Conservation (phyloP, 2,113 vertebrate species). For the Ctenodactylus gundi region DNA sequence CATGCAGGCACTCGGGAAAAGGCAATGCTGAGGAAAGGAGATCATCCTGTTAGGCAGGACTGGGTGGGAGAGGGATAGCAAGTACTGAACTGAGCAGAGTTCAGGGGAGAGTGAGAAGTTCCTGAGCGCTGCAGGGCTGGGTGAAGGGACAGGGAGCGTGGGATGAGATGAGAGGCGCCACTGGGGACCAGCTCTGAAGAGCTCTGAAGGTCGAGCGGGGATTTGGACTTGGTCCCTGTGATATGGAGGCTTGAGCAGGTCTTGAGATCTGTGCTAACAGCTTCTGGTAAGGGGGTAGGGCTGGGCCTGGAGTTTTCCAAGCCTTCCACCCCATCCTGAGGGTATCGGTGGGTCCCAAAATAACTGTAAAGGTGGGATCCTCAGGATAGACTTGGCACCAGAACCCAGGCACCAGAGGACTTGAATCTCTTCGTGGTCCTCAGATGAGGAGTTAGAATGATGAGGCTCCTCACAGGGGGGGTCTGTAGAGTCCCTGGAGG, state of each 20-base stretch:
- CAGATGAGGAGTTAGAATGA: not conserved
- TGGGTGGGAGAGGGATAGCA: not conserved
- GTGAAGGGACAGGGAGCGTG: not conserved
- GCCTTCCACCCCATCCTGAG: not conserved
- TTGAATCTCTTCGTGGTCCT: not conserved
- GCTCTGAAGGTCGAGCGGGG: not conserved
- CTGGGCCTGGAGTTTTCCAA: not conserved
- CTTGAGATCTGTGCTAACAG: not conserved
- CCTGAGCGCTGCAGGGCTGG: not conserved
- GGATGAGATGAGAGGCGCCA: not conserved
- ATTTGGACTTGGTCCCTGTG: not conserved
- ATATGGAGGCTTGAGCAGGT: not conserved
- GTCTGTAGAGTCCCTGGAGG: too few relatives aligned
- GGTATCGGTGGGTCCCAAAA: not conserved
- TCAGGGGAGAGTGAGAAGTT: not conserved
- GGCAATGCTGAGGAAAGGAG: not conserved
- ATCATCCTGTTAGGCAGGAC: not conserved
- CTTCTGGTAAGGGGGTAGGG: not conserved
- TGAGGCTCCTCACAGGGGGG: too few relatives aligned
- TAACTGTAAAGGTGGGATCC: not conserved
- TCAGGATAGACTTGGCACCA: not conserved
- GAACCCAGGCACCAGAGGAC: not conserved
- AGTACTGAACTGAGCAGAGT: not conserved
- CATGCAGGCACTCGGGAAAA: not conserved
- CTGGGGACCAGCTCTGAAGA: not conserved